Percentiles rank a stretch among this genome's conserved stretches.
These are phyloP conservation scores for Apus apus DNA, from an alignment of 2,113 vertebrate genomes.

Conservation along the genomic window DNA sequence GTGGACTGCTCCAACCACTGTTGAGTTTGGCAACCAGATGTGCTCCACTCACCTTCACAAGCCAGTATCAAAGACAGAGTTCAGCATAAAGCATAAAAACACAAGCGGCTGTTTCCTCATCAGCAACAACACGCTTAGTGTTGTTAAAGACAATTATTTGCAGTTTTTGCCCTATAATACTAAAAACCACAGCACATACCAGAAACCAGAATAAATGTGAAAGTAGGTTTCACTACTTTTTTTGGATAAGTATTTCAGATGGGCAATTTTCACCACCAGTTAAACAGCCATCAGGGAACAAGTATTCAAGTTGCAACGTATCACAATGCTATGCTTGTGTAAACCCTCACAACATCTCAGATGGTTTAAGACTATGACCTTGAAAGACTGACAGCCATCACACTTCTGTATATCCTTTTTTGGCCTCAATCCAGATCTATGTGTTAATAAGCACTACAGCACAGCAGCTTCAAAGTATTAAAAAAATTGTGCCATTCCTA, in stretches of 20 bases:
- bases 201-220: not conserved
- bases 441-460: not conserved
- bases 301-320: not conserved
- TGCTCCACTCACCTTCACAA: not conserved
- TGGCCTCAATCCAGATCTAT: not conserved
- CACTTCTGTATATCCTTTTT: not conserved
- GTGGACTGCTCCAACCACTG: not conserved
- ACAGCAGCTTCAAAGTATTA: not conserved
- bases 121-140: not conserved
- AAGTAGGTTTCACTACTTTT: accelerated
- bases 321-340: not conserved
- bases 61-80: not conserved
- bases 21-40: not conserved
- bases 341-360: not conserved
- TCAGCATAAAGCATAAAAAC: not conserved
- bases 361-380: not conserved
- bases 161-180: not conserved
- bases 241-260: not conserved
- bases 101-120: not conserved
- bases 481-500: not conserved
- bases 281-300: not conserved
- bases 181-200: not conserved
- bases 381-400: accelerated
- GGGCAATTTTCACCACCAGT: not conserved
- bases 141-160: not conserved